These are phyloP conservation scores for Micronisus gabar DNA, from an alignment of 2,113 vertebrate species.

Conservation along the genomic window DNA sequence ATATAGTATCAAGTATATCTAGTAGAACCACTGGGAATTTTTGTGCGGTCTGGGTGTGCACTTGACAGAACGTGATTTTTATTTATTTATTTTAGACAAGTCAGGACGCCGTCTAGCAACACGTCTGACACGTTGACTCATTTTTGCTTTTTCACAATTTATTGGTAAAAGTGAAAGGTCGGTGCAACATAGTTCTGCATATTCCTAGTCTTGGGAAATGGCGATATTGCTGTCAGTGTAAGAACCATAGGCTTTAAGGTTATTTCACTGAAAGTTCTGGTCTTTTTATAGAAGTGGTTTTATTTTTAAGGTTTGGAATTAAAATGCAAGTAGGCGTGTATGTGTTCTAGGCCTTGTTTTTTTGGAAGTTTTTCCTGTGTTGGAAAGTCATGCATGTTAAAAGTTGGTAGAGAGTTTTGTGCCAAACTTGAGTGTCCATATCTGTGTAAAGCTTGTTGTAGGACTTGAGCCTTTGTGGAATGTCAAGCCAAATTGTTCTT, in stretches of 20 bases:
- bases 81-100: not conserved
- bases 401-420: not conserved
- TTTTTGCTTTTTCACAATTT: not conserved
- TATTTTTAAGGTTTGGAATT: not conserved
- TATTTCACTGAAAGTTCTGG: not conserved
- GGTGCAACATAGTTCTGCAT: accelerated
- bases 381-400: not conserved
- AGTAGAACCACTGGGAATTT: not conserved
- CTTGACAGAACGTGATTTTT: not conserved
- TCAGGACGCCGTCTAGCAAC: not conserved
- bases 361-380: not conserved
- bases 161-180: not conserved
- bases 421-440: no score
- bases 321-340: not conserved
- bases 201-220: not conserved
- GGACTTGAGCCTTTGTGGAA: not conserved
- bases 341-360: not conserved
- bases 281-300: not conserved
- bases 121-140: not conserved
- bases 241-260: accelerated
- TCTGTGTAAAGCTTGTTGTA: not conserved
- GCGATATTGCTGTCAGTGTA: accelerated
- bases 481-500: not conserved
- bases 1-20: accelerated
- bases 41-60: not conserved